phyloP scores from a whole-genome alignment of 2,797 vertebrate genomes.

The Eospalax fontanierii region DNA sequence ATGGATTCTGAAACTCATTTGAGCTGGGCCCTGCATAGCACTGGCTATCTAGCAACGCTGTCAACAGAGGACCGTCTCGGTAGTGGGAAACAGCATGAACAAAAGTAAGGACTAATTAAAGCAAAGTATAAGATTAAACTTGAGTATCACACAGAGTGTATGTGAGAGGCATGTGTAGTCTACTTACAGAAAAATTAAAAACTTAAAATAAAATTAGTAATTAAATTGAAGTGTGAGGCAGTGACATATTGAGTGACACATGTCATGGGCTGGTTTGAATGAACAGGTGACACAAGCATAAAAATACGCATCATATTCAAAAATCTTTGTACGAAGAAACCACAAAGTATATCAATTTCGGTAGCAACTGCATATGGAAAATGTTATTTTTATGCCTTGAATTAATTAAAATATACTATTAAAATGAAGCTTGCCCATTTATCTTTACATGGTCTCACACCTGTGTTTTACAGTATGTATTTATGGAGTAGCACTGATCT shows the following conservation, averaged over 20 bases:
- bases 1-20: not conserved
- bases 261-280: not conserved
- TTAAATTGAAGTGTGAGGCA: not conserved
- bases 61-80: not conserved
- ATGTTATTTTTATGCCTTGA: not conserved
- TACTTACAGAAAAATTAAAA: not conserved
- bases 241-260: not conserved
- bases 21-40: not conserved
- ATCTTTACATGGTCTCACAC: not conserved
- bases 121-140: not conserved
- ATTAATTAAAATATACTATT: slow-evolving; percentile 54
- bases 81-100: not conserved
- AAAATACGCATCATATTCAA: not conserved
- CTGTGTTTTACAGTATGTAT: not conserved
- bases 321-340: not conserved
- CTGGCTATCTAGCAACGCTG: not conserved
- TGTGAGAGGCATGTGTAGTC: not conserved
- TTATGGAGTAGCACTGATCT: not conserved
- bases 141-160: not conserved
- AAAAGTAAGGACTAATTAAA: not conserved
- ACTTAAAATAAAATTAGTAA: not conserved
- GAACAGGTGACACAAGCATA: not conserved
- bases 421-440: not conserved
- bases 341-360: not conserved
- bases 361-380: slow-evolving; percentile 1